phyloP scores from a whole-genome alignment of 2,797 vertebrate genomes.

The Sebastes taczanowskii region DNA sequence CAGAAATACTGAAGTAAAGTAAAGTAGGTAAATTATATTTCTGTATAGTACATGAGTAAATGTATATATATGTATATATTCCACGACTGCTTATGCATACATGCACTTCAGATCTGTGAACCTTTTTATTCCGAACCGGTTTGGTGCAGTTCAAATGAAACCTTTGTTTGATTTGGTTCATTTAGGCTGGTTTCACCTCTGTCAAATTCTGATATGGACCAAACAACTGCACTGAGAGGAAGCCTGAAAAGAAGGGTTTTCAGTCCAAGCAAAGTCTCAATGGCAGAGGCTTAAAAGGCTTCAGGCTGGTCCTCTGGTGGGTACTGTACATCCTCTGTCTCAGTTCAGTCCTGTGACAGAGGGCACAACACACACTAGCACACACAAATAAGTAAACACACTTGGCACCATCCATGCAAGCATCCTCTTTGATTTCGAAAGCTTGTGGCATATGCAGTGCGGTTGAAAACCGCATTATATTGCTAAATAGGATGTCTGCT shows the following conservation, averaged over 20 bases:
- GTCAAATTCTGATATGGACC: neutral
- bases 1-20: too few species aligned
- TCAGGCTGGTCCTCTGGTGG: neutral
- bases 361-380: neutral
- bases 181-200: neutral
- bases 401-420: constrained; percentile 7
- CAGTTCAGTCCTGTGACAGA: neutral
- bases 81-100: neutral
- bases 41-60: too few species aligned
- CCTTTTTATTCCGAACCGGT: neutral
- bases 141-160: neutral
- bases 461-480: neutral
- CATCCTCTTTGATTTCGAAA: constrained; percentile 5
- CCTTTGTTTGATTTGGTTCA: neutral
- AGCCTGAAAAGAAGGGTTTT: neutral
- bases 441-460: neutral
- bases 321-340: neutral
- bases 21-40: too few species aligned
- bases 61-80: neutral
- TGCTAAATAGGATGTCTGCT: neutral
- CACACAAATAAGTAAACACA: neutral
- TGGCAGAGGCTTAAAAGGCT: neutral
- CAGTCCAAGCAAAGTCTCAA: neutral
- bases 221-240: neutral
- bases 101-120: neutral